Percentiles rank a stretch among this genome's conserved stretches.
Conservation (phyloP, 1,140 invertebrate species). For the Ooceraea biroi region DNA sequence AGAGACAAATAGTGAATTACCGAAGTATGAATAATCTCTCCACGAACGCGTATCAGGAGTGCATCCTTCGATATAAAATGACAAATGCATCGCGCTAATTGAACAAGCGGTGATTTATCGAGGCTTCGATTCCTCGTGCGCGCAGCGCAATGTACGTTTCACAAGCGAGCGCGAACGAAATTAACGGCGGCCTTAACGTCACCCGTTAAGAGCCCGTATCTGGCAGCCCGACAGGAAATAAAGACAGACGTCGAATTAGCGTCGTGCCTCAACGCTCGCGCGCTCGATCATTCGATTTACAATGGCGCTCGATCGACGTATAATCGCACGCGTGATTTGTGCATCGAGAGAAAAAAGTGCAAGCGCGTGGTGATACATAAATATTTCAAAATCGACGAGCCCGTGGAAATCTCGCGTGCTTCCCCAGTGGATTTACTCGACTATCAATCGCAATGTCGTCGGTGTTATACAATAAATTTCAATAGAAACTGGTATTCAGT, state of each 20-base stretch:
- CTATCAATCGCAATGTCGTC: constrained; percentile 25
- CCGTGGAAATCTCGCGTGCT: constrained; percentile 1
- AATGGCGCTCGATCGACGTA: background rate
- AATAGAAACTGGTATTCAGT: constrained; percentile 14
- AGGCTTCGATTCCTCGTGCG: constrained; percentile 23
- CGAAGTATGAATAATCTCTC: background rate
- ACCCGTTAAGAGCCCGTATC: background rate
- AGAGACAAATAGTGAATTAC: background rate
- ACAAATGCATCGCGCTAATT: constrained; percentile 25
- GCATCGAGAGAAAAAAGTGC: background rate
- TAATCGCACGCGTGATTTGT: background rate
- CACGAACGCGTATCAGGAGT: background rate
- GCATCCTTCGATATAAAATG: constrained; percentile 6
- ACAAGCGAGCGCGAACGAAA: constrained; percentile 39
- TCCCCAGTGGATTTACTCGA: background rate
- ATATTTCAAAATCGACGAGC: constrained; percentile 30
- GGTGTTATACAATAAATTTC: constrained; percentile 15
- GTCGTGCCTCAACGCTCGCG: background rate
- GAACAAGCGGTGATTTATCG: constrained; percentile 17
- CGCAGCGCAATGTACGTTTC: constrained; percentile 2
- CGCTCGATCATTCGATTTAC: constrained; percentile 38
- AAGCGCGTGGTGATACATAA: background rate
- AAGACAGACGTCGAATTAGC: constrained; percentile 58
- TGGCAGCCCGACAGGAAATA: constrained; percentile 27
- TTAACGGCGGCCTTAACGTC: constrained; percentile 29